These are phyloP conservation scores for Globodera ellingtonae DNA, from an alignment of 1,140 invertebrate genomes.

Conservation along the genomic window DNA sequence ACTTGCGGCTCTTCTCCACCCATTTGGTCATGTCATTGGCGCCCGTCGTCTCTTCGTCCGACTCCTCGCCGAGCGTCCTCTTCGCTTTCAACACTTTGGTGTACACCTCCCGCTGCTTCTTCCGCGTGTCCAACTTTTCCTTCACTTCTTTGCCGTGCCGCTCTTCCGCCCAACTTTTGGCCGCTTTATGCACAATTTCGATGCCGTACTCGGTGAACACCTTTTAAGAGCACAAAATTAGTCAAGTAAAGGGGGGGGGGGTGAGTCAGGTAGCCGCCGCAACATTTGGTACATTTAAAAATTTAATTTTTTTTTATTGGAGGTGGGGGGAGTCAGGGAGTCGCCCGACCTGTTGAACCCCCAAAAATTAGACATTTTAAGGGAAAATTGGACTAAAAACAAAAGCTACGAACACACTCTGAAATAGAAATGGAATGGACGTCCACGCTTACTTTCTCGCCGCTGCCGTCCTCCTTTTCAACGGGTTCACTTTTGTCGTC, in stretches of 20 bases:
- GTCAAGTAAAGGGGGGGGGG: too few species aligned
- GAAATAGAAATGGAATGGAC: background rate
- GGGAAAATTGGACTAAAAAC: too few species aligned
- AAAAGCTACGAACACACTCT: too few species aligned
- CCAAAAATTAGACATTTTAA: too few species aligned
- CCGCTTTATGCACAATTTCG: slow-evolving; percentile 89
- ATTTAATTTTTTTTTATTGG: too few species aligned
- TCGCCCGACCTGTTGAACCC: too few species aligned
- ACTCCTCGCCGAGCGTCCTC: slow-evolving; percentile 76
- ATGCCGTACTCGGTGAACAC: slow-evolving; percentile 61
- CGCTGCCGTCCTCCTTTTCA: slow-evolving; percentile 16
- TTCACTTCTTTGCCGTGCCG: slow-evolving; percentile 79
- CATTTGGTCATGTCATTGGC: slow-evolving; percentile 75
- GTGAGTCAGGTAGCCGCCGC: too few species aligned
- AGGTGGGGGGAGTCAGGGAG: too few species aligned
- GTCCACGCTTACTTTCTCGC: slow-evolving; percentile 1
- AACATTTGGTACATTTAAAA: too few species aligned
- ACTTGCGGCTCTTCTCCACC: slow-evolving; percentile 79
- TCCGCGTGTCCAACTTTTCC: slow-evolving; percentile 74
- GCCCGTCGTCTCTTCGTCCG: slow-evolving; percentile 70
- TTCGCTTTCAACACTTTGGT: slow-evolving; percentile 73
- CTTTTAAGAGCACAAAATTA: background rate
- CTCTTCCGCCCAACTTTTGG: slow-evolving; percentile 78
- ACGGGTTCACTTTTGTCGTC: slow-evolving; percentile 64
- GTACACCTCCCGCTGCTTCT: slow-evolving; percentile 81